Evolutionary conservation across 2,888 invertebrate species (phyloP), one percentile per base, ranked within the genome.

Genomic region (Melinopterus prodromus): DNA sequence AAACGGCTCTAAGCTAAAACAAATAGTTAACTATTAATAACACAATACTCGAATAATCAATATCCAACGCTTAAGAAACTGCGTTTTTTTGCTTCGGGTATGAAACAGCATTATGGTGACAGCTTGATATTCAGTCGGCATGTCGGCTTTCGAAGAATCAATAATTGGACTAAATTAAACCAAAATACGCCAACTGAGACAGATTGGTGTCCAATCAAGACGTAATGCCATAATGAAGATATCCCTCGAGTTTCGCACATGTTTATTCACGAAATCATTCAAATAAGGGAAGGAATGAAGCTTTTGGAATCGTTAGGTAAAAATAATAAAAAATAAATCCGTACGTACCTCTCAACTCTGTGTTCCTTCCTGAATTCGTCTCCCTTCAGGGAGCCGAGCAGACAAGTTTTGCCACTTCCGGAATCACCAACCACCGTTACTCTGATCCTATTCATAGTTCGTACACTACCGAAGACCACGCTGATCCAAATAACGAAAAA

Each of bases 331-430:
- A 53, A 53, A 53, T 3, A 3, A 53, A 53, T 53, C 69, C 70
- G 53, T 75, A 92, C 93, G 93, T 90, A 94, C 94, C 96, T 95
- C 84, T 96, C 96, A 26, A 96, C 95, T 81, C 95, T 94, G 88
- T 96, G 96, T 90, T 95, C 95, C 86, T 92, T 92, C 53, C 95
- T 96, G 88, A 96, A 96, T 87, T 93, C 92, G 84, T 95, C 93
- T 84, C 92, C 92, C 79, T 95, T 95, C 88, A 95, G 95, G 79
- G 95, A 94, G 89, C 95, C 95, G 82, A 96, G 92, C 86, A 96
- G 90, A 88, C 96, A 96, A 26, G 96, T 96, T 91, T 96, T 96
- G 80, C 96, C 96, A 71, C 96, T 95, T 92, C 95, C 95, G 84
- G 96, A 96, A 88, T 96, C 96, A 78, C 95, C 96, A 76, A 96